Evolutionary conservation across 2,888 invertebrate genomes (phyloP), one percentile per base, ranked within the genome.

Genomic region (Melinaea marsaeus): DNA sequence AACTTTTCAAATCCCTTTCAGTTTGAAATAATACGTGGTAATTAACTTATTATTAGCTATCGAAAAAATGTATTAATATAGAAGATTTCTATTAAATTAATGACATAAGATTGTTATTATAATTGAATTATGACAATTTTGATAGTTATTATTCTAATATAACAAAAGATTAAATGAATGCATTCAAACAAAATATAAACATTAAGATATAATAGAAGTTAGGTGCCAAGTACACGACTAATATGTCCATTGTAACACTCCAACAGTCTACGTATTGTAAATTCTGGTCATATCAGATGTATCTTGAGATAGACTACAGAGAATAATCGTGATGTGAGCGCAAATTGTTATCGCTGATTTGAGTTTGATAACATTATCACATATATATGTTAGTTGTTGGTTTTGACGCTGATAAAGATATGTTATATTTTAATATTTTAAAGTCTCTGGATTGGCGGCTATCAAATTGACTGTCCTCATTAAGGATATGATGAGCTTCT

Each of bases 251-350:
- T 65, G 64, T 61, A 58, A 67, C 61, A 62, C 56, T 58, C 22
- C 22, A 22, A 22, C 22, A 22, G 22, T 61, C 46, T 63, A 47
- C 46, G 55, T 60, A 67, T 64, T 62, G 57, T 60, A 63, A 37
- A 61, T 68, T 64, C 64, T 55, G 33, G 22, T 22, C 22, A 34
- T 51, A 55, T 57, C 64, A 58, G 65, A 66, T 58, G 58, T 56
- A 61, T 61, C 54, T 34, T 58, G 57, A 67, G 65, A 65, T 63
- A 63, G 62, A 61, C 58, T 64, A 64, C 63, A 61, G 37, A 57
- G 55, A 58, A 59, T 34, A 55, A 32, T 60, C 66, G 67, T 66
- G 70, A 65, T 67, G 62, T 66, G 58, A 61, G 63, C 63, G 63
- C 63, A 65, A 67, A 69, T 67, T 62, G 62, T 51, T 60, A 61